Base-by-base conservation (phyloP, 2,888 invertebrate species). In the Aspidiotus destructor region DNA sequence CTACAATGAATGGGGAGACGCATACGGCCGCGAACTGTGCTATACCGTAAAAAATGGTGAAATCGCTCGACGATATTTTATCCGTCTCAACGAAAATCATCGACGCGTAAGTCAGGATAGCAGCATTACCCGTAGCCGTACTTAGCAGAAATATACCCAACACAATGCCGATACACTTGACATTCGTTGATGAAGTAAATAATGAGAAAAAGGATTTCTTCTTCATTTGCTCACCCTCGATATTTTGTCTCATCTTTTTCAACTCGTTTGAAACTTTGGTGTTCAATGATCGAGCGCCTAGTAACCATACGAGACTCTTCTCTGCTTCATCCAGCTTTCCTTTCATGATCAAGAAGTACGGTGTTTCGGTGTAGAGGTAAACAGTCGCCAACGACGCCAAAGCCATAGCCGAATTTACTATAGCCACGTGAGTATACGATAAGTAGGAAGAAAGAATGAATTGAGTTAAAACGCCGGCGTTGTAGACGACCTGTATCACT, bases 401-500 rank as follows among this genome's bases (percentile, higher is more conserved):
- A 44, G 42, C 69, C 17, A 73, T 68, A 6, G 62, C 41, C 7
- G 72, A 41, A 40, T 72, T 72, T 13, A 72, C 52, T 8, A 69
- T 48, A 42, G 70, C 71, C n/a, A 73, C 67, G 13, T 60, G 44
- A 41, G 48, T 64, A 62, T 71, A 72, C 7, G 72, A 70, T n/a
- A 72, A 70, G 54, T 70, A 71, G 42, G 73, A 71, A 0, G 73
- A 72, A 1, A 72, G 53, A 10, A 69, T 58, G 64, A 72, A 73
- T 62, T 73, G 72, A 9, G 72, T 60, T 10, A 73, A 60, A 53
- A 73, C 72, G 8, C 73, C 73, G 9, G 73, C 60, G 64, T 73
- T 72, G 8, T 72, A 71, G 70, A 72, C 70, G 8, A 72, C 71
- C 54, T 72, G 71, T 41, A 72, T 72, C 17, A 70, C 68, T 8